phyloP scores from a whole-genome alignment of 2,888 invertebrate species.

The Elegia similella region DNA sequence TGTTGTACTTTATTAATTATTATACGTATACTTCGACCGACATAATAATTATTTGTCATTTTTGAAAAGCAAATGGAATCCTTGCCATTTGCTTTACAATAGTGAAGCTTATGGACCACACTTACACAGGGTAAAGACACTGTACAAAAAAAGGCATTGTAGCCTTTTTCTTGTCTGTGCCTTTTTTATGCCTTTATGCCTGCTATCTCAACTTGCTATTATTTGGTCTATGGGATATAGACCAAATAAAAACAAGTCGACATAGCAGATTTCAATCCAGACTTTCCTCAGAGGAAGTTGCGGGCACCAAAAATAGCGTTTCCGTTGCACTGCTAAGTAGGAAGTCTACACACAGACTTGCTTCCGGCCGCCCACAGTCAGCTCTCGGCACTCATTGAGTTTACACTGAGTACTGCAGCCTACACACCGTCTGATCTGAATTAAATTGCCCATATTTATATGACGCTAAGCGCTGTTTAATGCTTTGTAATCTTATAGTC shows the following conservation, averaged over 20 bases:
- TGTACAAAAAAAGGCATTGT: too few species aligned
- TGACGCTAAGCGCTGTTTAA: constrained; percentile 21
- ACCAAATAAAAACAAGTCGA: constrained; percentile 40
- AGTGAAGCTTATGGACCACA: too few species aligned
- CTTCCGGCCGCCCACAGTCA: constrained; percentile 78
- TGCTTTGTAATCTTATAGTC: neutral
- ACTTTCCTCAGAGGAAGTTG: constrained; percentile 77
- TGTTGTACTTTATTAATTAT: too few species aligned
- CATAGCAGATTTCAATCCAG: constrained; percentile 24
- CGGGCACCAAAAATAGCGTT: constrained; percentile 80
- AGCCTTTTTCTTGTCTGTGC: too few species aligned
- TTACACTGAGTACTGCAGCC: constrained; percentile 69
- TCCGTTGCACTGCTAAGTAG: constrained; percentile 77
- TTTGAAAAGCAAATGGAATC: too few species aligned
- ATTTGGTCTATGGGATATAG: too few species aligned
- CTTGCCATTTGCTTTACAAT: too few species aligned
- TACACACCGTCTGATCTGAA: constrained; percentile 73
- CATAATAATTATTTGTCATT: too few species aligned
- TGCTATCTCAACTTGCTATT: too few species aligned
- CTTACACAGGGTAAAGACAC: too few species aligned
- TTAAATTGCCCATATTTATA: constrained; percentile 73
- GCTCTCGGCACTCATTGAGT: constrained; percentile 73
- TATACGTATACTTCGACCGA: too few species aligned
- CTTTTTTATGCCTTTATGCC: too few species aligned
- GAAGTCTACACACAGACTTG: constrained; percentile 65